Conservation (phyloP, 2,113 vertebrate species). For the Callipepla squamata region DNA sequence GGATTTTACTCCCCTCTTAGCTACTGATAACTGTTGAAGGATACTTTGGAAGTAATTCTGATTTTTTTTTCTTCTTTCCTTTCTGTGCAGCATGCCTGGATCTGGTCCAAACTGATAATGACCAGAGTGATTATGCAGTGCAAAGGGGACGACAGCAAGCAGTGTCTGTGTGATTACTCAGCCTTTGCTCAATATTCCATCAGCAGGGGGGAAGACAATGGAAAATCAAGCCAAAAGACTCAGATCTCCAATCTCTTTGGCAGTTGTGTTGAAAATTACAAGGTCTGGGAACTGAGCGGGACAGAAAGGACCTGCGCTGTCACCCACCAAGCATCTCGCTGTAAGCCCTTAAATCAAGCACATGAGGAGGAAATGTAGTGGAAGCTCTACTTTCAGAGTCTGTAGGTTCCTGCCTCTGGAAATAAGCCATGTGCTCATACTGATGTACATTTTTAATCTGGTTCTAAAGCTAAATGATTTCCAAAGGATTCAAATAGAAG, state of each 20-base stretch:
- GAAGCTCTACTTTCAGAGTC: not conserved
- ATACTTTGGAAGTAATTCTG: not conserved
- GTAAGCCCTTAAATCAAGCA: not conserved
- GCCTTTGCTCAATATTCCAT: not conserved
- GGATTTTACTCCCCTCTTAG: not conserved
- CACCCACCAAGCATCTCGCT: not conserved
- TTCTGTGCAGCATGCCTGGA: not conserved
- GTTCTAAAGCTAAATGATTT: not conserved
- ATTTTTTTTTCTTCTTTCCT: not conserved
- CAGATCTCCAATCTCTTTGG: not conserved
- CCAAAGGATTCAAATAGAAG: not conserved
- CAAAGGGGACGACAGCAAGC: not conserved
- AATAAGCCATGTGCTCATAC: not conserved
- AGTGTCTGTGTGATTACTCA: not conserved
- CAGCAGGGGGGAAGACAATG: not conserved
- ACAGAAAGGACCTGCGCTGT: not conserved
- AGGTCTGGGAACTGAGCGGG: not conserved
- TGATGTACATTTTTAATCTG: not conserved
- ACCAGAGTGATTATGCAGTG: not conserved
- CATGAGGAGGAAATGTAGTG: not conserved
- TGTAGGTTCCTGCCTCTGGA: not conserved
- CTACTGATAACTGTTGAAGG: not conserved
- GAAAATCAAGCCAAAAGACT: not conserved
- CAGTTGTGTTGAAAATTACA: not conserved
- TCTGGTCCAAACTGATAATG: not conserved